A percentile compares a stretch with the other conserved stretches of the same genome.
Conservation (phyloP, 1,140 invertebrate species). For the Drosophila arizonae region DNA sequence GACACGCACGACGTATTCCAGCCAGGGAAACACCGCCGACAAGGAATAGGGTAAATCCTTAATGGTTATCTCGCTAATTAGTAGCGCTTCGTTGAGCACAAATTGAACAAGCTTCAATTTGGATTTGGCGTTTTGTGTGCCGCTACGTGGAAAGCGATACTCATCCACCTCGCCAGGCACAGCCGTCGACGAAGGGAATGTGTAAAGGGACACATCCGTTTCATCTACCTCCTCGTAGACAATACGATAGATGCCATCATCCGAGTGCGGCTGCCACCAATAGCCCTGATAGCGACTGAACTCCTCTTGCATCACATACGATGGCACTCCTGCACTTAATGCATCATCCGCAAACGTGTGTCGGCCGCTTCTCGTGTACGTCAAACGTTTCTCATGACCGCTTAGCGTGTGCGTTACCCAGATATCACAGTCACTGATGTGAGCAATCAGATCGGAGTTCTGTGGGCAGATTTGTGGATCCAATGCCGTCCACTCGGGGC, state of each 20-base stretch:
- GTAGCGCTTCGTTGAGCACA: slow-evolving; percentile 86
- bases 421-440: slow-evolving; percentile 95
- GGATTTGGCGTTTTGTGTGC: slow-evolving; percentile 94
- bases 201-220: slow-evolving; percentile 94
- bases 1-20: slow-evolving; percentile 96
- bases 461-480: slow-evolving; percentile 96
- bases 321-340: slow-evolving; percentile 94
- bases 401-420: slow-evolving; percentile 92
- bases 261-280: slow-evolving; percentile 96
- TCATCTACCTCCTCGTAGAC: slow-evolving; percentile 99
- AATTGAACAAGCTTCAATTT: slow-evolving; percentile 95
- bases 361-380: slow-evolving; percentile 91
- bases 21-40: slow-evolving; percentile 92
- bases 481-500: slow-evolving; percentile 87
- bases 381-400: slow-evolving; percentile 89
- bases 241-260: slow-evolving; percentile 92
- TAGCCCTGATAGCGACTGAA: slow-evolving; percentile 97
- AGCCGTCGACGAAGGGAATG: slow-evolving; percentile 90
- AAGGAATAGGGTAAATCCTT: slow-evolving; percentile 90
- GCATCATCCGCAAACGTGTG: slow-evolving; percentile 90
- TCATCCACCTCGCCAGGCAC: slow-evolving; percentile 92
- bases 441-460: slow-evolving; percentile 93
- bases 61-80: slow-evolving; percentile 87
- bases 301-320: slow-evolving; percentile 99
- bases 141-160: slow-evolving; percentile 95